Evolutionary conservation across 2,797 vertebrate species (phyloP).

Genomic region (Neosilurus hyrtlii): DNA sequence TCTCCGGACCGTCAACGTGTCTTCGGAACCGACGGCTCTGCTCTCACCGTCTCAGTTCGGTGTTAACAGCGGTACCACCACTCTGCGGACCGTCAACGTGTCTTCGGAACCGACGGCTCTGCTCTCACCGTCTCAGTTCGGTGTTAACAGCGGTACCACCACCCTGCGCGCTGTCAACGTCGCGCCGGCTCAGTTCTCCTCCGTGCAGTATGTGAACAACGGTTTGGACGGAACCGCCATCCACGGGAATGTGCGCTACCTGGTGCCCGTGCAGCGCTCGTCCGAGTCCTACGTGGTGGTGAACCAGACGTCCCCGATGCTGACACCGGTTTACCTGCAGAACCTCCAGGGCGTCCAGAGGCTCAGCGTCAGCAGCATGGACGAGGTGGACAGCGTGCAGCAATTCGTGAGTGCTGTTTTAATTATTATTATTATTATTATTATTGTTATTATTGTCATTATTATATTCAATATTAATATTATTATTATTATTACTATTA

Average conservation of each 20-base stretch:
- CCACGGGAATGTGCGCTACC: constrained; percentile 68
- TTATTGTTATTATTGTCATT: too few relatives aligned
- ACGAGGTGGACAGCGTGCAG: constrained; percentile 52
- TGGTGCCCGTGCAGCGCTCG: constrained; percentile 67
- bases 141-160: background rate
- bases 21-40: constrained; percentile 54
- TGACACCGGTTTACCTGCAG: constrained; percentile 68
- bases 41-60: background rate
- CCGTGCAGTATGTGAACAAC: constrained; percentile 56
- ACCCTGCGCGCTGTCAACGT: constrained; percentile 21
- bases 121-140: background rate
- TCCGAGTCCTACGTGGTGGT: constrained; percentile 56
- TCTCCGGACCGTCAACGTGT: constrained; percentile 56
- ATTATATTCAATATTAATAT: too few relatives aligned
- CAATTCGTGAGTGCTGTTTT: constrained; percentile 57
- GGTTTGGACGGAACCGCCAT: constrained; percentile 49
- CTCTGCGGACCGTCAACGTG: constrained; percentile 52
- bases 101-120: constrained; percentile 54
- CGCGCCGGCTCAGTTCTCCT: constrained; percentile 25
- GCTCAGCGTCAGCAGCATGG: constrained; percentile 63
- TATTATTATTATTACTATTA: too few relatives aligned
- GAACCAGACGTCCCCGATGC: constrained; percentile 52
- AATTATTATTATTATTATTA: background rate
- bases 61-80: background rate
- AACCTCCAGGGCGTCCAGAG: constrained; percentile 28